Base-by-base conservation (phyloP, 2,888 invertebrate genomes). In the Galerucella nymphaeae region DNA sequence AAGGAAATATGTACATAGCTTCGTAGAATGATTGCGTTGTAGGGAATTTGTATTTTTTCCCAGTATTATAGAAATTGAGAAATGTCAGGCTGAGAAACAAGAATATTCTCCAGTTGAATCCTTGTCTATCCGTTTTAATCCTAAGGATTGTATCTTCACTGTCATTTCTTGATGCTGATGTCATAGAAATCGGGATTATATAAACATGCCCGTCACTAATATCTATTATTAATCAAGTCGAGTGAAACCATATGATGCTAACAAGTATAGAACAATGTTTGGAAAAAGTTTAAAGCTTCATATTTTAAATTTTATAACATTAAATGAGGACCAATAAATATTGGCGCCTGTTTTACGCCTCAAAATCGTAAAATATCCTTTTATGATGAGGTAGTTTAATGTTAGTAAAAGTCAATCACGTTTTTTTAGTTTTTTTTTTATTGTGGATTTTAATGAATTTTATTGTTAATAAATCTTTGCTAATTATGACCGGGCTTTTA, bases 311-410 rank as follows among this genome's bases (percentile, higher is more conserved):
- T 84, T 82, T 83, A 84, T 78, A 80, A 75, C 83, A 81, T 82
- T 82, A 82, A 83, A 83, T 82, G 80, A 78, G 77, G 72, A 73
- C 74, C 73, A 77, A 78, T 83, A 83, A 83, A 83, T 81, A 82
- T 82, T 78, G 82, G 81, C 81, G 81, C 80, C 82, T 75, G 77
- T 41, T 20, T 10, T 53, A 38, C 38, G 38, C 30, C 59, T 59
- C 38, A n/a, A 59, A 59, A 59, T 59, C 59, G 16, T 64, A 48
- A 64, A 64, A 48, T 48, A 18, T 45, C 42, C 42, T 23, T 48
- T 48, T 63, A 63, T 45, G 11, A 18, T 20, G 50, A 64, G 16
- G 64, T 42, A 64, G 48, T 14, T 16, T 20, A 14, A 10, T 45
- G 48, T 63, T 59, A 30, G 14, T 42, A 45, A 16, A 48, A 23